phyloP scores from a whole-genome alignment of 2,797 vertebrate species.

The Leptoclinus maculatus region DNA sequence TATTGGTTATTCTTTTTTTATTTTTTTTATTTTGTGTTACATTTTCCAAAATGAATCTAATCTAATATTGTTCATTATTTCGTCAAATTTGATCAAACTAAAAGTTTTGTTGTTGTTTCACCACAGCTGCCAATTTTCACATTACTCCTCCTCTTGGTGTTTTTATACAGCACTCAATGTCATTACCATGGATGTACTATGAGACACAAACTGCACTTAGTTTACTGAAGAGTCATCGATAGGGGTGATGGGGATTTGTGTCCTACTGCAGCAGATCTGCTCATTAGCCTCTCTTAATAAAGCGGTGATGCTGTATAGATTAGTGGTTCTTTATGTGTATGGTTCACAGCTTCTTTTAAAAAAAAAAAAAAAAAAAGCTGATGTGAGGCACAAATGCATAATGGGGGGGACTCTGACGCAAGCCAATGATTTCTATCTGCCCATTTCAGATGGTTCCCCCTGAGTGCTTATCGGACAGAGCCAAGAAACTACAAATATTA shows the following conservation, averaged over 20 bases:
- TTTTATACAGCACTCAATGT: slow-evolving; percentile 32
- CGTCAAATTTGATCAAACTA: neutral
- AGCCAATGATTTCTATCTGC: slow-evolving; percentile 10
- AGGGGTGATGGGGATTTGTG: slow-evolving; percentile 29
- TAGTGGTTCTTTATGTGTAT: slow-evolving; percentile 23
- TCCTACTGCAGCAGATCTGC: slow-evolving; percentile 21
- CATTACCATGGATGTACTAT: slow-evolving; percentile 9
- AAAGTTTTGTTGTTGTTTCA: neutral
- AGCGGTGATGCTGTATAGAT: slow-evolving; percentile 41
- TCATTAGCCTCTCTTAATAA: slow-evolving; percentile 58
- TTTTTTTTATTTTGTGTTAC: neutral
- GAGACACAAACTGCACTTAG: slow-evolving; percentile 40
- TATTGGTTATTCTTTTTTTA: neutral
- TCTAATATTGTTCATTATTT: neutral
- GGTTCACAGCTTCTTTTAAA: slow-evolving; percentile 16
- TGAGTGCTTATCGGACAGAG: slow-evolving; percentile 25
- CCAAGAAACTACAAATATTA: slow-evolving; percentile 23
- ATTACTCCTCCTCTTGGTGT: slow-evolving; percentile 21
- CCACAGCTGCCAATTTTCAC: slow-evolving; percentile 4
- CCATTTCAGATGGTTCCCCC: slow-evolving; percentile 25
- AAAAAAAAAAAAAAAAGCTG: slow-evolving; percentile 7
- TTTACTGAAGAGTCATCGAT: slow-evolving; percentile 51
- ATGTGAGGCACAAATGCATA: slow-evolving; percentile 5
- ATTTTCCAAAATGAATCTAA: neutral
- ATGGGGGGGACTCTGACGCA: slow-evolving; percentile 9